These are phyloP conservation scores for Neodontobutis hainanensis DNA, from an alignment of 2,113 vertebrate genomes.

Conservation along the genomic window DNA sequence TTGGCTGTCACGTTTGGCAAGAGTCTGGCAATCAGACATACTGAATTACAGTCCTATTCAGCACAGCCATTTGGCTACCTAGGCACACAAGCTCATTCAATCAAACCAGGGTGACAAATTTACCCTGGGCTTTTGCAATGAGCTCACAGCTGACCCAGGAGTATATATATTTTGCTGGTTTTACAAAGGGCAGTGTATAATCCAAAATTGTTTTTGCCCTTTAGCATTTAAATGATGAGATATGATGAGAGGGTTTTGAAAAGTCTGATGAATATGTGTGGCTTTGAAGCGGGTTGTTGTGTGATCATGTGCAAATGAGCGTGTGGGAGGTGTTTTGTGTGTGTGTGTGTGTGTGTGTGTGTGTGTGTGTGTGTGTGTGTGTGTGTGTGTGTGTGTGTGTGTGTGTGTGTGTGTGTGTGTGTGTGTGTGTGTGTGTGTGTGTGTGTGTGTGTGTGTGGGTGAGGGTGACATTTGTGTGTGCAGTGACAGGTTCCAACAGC, in stretches of 20 bases:
- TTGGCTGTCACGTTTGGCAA: not conserved
- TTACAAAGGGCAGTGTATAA: conserved; percentile 9
- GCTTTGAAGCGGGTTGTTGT: conserved; percentile 70
- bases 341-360: conserved; percentile 40
- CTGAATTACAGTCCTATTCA: conserved; percentile 5
- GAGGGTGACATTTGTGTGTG: conserved; percentile 64
- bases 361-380: conserved; percentile 53
- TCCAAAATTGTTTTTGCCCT: conserved; percentile 41
- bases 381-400: conserved; percentile 44
- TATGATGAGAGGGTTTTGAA: conserved; percentile 65
- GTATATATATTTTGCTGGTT: conserved; percentile 12
- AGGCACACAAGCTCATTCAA: not conserved
- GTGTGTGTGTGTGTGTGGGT: conserved; percentile 47
- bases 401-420: conserved; percentile 53
- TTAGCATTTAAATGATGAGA: conserved; percentile 68
- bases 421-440: conserved; percentile 41
- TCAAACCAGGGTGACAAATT: not conserved
- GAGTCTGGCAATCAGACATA: not conserved
- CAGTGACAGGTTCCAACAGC: conserved; percentile 53
- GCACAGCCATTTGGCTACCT: not conserved
- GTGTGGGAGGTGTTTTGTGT: conserved; percentile 66
- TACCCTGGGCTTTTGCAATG: not conserved
- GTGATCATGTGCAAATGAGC: conserved; percentile 72
- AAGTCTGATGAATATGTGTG: conserved; percentile 69
- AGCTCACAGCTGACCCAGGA: conserved; percentile 2